phyloP scores from a whole-genome alignment of 2,888 invertebrate species.

The Volucella zonaria region DNA sequence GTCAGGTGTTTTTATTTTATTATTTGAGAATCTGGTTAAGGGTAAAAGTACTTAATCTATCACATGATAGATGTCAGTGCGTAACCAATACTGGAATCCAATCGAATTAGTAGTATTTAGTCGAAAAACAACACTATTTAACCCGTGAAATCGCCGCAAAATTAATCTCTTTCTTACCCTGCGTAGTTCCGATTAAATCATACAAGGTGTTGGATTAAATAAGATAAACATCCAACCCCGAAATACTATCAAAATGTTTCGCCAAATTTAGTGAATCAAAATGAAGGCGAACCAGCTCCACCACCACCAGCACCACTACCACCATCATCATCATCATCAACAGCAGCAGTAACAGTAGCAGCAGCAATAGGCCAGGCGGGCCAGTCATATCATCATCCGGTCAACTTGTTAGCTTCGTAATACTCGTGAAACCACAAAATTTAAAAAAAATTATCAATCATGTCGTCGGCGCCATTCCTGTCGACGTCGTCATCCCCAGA shows the following conservation, averaged over 20 bases:
- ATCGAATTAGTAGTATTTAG: conserved; percentile 59
- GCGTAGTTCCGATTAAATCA: background rate
- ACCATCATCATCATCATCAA: background rate
- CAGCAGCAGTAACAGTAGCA: conserved; percentile 19
- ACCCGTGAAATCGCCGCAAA: conserved; percentile 46
- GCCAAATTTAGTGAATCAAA: conserved; percentile 48
- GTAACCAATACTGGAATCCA: conserved; percentile 57
- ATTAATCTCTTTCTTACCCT: conserved; percentile 23
- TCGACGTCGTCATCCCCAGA: conserved; percentile 62
- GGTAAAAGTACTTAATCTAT: conserved; percentile 54
- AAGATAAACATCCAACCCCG: background rate
- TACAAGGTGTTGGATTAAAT: background rate
- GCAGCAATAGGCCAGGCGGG: conserved; percentile 49
- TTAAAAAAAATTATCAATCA: conserved; percentile 47
- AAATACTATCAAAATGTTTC: conserved; percentile 40
- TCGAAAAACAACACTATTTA: conserved; percentile 48
- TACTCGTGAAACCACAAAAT: conserved; percentile 38
- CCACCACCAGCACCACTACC: too few species aligned
- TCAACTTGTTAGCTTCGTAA: conserved; percentile 30
- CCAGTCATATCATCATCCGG: conserved; percentile 48
- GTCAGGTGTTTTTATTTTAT: conserved; percentile 38
- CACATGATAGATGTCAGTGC: conserved; percentile 73
- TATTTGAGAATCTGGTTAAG: conserved; percentile 32
- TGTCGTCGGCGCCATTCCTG: conserved; percentile 58
- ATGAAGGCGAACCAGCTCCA: conserved; percentile 49